Conservation (phyloP, 2,113 vertebrate genomes). For the Numenius arquata region DNA sequence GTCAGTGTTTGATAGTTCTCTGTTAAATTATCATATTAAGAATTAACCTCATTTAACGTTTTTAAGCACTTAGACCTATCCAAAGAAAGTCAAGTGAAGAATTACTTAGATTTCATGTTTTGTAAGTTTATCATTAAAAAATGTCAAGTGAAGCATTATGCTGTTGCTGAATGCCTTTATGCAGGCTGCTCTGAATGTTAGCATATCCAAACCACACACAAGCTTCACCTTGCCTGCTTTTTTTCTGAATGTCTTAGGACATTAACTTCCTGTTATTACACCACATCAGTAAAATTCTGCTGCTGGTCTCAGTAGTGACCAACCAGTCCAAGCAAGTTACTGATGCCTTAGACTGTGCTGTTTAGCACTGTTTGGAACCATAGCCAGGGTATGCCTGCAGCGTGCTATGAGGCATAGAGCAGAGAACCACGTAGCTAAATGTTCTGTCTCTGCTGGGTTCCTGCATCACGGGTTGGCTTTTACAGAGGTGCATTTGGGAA, state of each 20-base stretch:
- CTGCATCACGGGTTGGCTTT: neutral
- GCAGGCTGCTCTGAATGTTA: neutral
- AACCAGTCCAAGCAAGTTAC: neutral
- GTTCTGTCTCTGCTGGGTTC: neutral
- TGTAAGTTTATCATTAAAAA: neutral
- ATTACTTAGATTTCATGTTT: neutral
- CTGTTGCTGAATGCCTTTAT: neutral
- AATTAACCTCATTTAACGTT: slow-evolving; percentile 25
- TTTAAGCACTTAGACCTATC: neutral
- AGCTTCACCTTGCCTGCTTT: neutral
- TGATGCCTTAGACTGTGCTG: neutral
- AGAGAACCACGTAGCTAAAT: neutral
- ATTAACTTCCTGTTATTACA: neutral
- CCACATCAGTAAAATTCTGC: neutral
- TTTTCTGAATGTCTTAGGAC: neutral
- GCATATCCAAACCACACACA: neutral
- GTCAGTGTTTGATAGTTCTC: neutral
- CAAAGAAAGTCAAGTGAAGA: neutral
- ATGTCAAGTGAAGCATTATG: neutral
- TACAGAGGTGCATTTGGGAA: neutral
- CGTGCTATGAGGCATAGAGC: accelerated
- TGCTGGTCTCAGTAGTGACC: neutral
- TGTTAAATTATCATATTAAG: neutral
- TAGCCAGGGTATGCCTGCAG: neutral
- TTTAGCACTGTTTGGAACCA: neutral